phyloP scores from a whole-genome alignment of 1,140 invertebrate genomes.

The Macrotrachela quadricornifera region DNA sequence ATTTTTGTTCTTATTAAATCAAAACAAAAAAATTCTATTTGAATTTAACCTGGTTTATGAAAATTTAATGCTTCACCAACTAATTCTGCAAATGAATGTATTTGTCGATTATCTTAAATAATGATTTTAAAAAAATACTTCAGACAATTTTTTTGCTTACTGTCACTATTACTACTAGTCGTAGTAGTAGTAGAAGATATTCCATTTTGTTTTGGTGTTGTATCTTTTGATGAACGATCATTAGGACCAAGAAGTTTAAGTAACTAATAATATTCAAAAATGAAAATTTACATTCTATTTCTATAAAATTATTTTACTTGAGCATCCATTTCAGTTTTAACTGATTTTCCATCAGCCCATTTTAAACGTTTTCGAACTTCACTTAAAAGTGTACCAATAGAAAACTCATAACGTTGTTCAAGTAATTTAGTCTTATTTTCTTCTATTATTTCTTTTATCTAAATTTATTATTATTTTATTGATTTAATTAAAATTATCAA shows the following conservation, averaged over 20 bases:
- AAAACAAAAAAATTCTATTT: too few species aligned
- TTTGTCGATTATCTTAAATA: slow-evolving; percentile 17
- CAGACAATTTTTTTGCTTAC: neutral
- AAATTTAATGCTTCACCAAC: slow-evolving; percentile 56
- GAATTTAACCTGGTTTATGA: slow-evolving; percentile 71
- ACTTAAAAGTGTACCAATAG: slow-evolving; percentile 26
- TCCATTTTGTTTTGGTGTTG: slow-evolving; percentile 27
- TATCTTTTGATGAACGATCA: slow-evolving; percentile 10
- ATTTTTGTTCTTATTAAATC: neutral
- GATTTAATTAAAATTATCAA: too few species aligned
- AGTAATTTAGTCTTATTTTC: slow-evolving; percentile 48
- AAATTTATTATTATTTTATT: too few species aligned
- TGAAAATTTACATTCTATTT: neutral
- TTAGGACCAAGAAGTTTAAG: slow-evolving; percentile 10
- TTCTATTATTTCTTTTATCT: slow-evolving; percentile 36
- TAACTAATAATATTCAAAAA: neutral
- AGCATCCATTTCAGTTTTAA: slow-evolving; percentile 72
- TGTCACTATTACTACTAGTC: neutral
- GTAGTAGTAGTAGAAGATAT: slow-evolving; percentile 8
- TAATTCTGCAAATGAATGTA: slow-evolving; percentile 45
- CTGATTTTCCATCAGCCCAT: slow-evolving; percentile 80
- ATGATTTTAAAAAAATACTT: too few species aligned
- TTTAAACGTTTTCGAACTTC: slow-evolving; percentile 46
- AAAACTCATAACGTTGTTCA: slow-evolving; percentile 62
- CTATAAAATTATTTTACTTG: slow-evolving; percentile 4